Percentiles rank a stretch among this genome's conserved stretches.
Evolutionary conservation across 2,797 vertebrate species (phyloP).

Genomic region (Chaunax sp.): DNA sequence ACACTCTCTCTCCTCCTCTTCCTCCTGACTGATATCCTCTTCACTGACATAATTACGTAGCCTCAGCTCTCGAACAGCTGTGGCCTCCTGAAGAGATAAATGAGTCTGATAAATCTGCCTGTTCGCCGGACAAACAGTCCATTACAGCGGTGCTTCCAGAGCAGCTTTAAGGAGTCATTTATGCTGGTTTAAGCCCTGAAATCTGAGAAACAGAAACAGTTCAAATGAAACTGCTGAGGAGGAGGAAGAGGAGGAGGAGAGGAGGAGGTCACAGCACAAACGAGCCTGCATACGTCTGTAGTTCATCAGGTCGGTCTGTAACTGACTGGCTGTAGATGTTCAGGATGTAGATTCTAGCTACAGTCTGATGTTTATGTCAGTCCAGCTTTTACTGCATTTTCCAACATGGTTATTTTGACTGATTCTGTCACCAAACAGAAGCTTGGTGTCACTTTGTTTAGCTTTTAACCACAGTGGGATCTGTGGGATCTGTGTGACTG

Average conservation of each 20-base stretch:
- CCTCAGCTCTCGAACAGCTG: conserved; percentile 77
- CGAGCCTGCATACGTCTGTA: not conserved
- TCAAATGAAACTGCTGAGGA: too few relatives aligned
- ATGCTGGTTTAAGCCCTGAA: conserved; percentile 18
- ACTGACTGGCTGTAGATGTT: not conserved
- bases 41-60: conserved; percentile 78
- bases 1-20: not conserved
- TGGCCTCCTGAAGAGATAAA: conserved; percentile 77
- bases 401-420: not conserved
- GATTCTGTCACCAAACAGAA: not conserved
- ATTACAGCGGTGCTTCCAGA: conserved; percentile 19
- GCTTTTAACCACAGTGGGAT: not conserved
- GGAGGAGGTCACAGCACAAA: conserved; percentile 13
- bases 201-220: not conserved
- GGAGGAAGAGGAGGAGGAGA: too few relatives aligned
- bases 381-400: not conserved
- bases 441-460: not conserved
- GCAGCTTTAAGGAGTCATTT: conserved; percentile 37
- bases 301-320: not conserved
- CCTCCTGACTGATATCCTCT: conserved; percentile 61
- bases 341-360: too few relatives aligned
- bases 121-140: conserved; percentile 21
- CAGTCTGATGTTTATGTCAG: not conserved
- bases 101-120: conserved; percentile 74
- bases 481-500: too few relatives aligned